Percentiles rank a stretch among this genome's conserved stretches.
Evolutionary conservation across 2,113 vertebrate genomes (phyloP).

Genomic region (Microcebus murinus): DNA sequence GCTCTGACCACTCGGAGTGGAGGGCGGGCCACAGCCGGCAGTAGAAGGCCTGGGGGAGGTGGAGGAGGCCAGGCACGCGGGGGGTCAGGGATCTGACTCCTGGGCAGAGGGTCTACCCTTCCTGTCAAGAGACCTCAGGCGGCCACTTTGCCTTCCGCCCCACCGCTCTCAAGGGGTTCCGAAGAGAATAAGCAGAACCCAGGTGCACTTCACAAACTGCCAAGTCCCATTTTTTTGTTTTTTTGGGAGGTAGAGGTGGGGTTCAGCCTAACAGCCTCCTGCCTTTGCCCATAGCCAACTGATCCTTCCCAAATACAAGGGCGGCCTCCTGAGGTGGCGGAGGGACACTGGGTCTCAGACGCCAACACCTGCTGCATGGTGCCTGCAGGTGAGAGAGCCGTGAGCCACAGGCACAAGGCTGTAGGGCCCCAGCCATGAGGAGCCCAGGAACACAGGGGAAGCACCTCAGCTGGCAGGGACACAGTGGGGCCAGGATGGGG

Average conservation of each 20-base stretch:
- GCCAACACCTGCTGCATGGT: neutral
- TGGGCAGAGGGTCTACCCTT: neutral
- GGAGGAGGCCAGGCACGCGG: too few relatives aligned
- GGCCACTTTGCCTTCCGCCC: neutral
- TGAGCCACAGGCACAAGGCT: fast-evolving
- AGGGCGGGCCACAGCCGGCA: neutral
- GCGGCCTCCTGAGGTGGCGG: neutral
- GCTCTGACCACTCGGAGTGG: neutral
- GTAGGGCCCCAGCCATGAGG: neutral
- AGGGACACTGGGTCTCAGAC: conserved; percentile 40
- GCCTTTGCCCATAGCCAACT: neutral
- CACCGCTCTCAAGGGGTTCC: neutral
- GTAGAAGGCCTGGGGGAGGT: neutral
- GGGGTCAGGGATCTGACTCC: too few relatives aligned
- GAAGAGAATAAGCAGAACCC: neutral
- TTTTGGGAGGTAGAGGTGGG: neutral
- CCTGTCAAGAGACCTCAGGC: neutral
- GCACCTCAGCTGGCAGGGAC: conserved; percentile 69
- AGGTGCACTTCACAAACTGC: neutral
- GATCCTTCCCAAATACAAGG: neutral
- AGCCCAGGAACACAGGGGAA: conserved; percentile 34
- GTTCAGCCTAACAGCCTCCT: neutral
- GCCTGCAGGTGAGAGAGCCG: neutral
- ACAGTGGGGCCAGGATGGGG: conserved; percentile 34
- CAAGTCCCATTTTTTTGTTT: neutral